phyloP scores from a whole-genome alignment of 2,888 invertebrate species.

The Plusia festucae region DNA sequence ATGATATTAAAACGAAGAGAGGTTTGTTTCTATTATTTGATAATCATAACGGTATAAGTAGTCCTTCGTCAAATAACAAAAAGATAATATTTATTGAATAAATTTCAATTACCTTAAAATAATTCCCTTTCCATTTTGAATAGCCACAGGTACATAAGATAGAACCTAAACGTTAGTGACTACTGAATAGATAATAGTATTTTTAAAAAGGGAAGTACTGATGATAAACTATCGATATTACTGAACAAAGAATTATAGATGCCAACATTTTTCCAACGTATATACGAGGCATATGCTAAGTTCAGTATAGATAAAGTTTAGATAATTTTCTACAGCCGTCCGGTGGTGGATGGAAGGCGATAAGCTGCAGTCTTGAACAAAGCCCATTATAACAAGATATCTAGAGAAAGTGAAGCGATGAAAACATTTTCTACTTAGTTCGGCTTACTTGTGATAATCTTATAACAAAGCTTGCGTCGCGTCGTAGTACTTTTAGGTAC shows the following conservation, averaged over 20 bases:
- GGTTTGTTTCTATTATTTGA: conserved; percentile 30
- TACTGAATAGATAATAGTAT: too few relatives aligned
- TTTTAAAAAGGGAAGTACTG: too few relatives aligned
- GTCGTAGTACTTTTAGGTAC: neutral
- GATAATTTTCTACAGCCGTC: neutral
- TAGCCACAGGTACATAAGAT: neutral
- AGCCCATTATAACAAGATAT: conserved; percentile 31
- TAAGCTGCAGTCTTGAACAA: conserved; percentile 30
- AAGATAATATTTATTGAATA: conserved; percentile 39
- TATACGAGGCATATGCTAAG: neutral
- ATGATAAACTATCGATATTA: too few relatives aligned
- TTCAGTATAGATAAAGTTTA: neutral
- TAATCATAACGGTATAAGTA: conserved; percentile 30
- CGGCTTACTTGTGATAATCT: conserved; percentile 29
- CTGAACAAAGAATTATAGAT: too few relatives aligned
- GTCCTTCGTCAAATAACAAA: conserved; percentile 55
- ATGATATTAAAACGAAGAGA: conserved; percentile 35
- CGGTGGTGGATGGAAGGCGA: neutral
- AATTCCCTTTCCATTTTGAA: neutral
- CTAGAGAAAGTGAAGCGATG: conserved; percentile 16
- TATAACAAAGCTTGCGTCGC: conserved; percentile 18
- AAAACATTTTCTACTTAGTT: conserved; percentile 37
- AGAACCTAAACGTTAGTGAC: too few relatives aligned
- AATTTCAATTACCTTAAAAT: neutral
- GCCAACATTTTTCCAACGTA: too few relatives aligned